Base-by-base conservation (phyloP, 2,797 vertebrate genomes). In the Aratinga solstitialis region DNA sequence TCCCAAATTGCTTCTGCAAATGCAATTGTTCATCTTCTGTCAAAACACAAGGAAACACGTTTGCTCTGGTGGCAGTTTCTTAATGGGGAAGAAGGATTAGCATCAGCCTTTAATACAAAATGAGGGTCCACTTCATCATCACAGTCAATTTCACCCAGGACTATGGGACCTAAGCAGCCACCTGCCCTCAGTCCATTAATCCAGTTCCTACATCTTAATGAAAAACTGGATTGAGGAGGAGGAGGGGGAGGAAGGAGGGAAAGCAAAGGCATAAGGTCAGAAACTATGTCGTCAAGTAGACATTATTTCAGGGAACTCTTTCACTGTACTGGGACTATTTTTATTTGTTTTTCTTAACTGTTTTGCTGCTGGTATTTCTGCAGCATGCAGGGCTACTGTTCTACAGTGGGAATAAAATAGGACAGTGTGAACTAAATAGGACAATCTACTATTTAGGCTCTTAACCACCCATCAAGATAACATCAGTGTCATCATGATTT, bases 11-110 rank as follows among this genome's bases (percentile, higher is more conserved):
- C 87, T 95, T 96, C 67, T 94, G 87, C 73, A 95, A 95, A 93
- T 74, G 81, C 88, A 91, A 93, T 88, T 93, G 85, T 92, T 95
- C 87, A 82, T 89, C 76, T 92, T 91, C 93, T 94, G 94, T 95
- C 94, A 96, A 95, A 96, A 95, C 79, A 94, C 63, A 77, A 77
- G 74, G 91, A 95, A 97, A 93, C 94, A 96, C 95, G 87, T 90
- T 92, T 94, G 84, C 56, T 94, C 77, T 56, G 50, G 84, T 87
- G 84, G 84, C 78, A 84, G 88, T 69, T 95, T 87, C 85, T 90
- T 97, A 96, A 93, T 87, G 68, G 81, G 45, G 51, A 94, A 95
- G 84, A 96, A n/a, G 84, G 66, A 95, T 96, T 94, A 92, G 65
- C 65, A 93, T 78, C 81, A 96, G 78, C 32, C 87, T 95, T 87